A percentile compares a stretch with the other conserved stretches of the same genome.
Evolutionary conservation across 2,113 vertebrate genomes (phyloP).

Genomic region (Malurus cyaneus): DNA sequence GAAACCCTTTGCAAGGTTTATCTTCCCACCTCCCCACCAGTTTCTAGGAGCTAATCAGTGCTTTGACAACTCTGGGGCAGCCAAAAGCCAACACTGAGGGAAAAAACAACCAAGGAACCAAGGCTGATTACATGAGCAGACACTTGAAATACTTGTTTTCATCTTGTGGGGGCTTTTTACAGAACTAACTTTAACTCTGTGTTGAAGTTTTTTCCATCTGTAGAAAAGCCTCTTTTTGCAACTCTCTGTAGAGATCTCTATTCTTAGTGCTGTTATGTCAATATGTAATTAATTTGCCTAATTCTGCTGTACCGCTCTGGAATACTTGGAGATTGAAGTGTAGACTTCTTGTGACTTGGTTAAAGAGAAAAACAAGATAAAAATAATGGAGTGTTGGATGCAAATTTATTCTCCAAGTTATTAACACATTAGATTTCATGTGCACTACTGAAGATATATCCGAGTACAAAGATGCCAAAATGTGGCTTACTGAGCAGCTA

Average conservation of each 20-base stretch:
- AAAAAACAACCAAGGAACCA: background rate
- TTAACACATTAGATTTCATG: slow-evolving; percentile 18
- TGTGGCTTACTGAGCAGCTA: background rate
- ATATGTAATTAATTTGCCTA: slow-evolving; percentile 29
- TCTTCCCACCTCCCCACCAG: background rate
- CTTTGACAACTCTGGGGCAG: background rate
- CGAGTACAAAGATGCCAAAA: slow-evolving; percentile 17
- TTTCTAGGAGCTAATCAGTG: background rate
- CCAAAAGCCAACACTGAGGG: background rate
- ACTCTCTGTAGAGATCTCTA: background rate
- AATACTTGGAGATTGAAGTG: slow-evolving; percentile 18
- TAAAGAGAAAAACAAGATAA: slow-evolving; percentile 57
- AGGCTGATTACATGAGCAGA: slow-evolving; percentile 11
- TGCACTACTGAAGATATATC: background rate
- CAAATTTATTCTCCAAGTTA: slow-evolving; percentile 39
- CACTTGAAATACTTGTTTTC: slow-evolving; percentile 1
- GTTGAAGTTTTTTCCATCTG: slow-evolving; percentile 53
- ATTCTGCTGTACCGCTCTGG: background rate
- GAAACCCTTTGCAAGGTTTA: background rate
- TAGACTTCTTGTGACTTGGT: slow-evolving; percentile 25
- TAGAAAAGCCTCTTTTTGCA: slow-evolving; percentile 23
- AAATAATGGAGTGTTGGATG: slow-evolving; percentile 37
- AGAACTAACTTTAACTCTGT: slow-evolving; percentile 23
- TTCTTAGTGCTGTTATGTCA: slow-evolving; percentile 35
- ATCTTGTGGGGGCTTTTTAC: background rate